These are phyloP conservation scores for Alectura lathami DNA, from an alignment of 2,113 vertebrate species.

Conservation along the genomic window DNA sequence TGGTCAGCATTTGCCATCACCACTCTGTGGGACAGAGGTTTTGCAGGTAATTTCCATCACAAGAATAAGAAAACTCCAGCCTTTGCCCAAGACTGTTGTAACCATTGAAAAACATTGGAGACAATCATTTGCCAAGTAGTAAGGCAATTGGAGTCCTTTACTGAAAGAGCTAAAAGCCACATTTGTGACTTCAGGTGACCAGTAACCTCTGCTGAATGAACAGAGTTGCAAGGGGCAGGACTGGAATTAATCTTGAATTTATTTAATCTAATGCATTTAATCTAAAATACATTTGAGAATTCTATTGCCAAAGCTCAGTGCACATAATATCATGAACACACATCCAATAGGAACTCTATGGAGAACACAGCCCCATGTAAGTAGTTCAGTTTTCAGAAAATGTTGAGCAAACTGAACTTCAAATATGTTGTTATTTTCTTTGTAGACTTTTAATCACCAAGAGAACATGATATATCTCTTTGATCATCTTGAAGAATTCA, in stretches of 20 bases:
- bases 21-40: background rate
- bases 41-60: background rate
- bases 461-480: background rate
- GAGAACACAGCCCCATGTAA: background rate
- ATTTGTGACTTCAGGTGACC: background rate
- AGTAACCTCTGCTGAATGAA: background rate
- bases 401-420: background rate
- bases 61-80: background rate
- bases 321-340: background rate
- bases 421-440: background rate
- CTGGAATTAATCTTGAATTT: background rate
- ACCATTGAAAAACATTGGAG: background rate
- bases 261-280: background rate
- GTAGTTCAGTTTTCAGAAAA: background rate
- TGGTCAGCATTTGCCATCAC: background rate
- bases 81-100: background rate
- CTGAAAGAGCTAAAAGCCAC: background rate
- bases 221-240: background rate
- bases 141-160: background rate
- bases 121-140: background rate
- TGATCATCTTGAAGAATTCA: constrained; percentile 8
- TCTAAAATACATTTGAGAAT: background rate
- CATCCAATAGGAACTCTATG: background rate
- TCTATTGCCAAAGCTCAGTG: background rate
- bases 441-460: background rate